Evolutionary conservation across 2,113 vertebrate species (phyloP), one percentile per base, ranked within the genome.

Genomic region (Casuarius casuarius): DNA sequence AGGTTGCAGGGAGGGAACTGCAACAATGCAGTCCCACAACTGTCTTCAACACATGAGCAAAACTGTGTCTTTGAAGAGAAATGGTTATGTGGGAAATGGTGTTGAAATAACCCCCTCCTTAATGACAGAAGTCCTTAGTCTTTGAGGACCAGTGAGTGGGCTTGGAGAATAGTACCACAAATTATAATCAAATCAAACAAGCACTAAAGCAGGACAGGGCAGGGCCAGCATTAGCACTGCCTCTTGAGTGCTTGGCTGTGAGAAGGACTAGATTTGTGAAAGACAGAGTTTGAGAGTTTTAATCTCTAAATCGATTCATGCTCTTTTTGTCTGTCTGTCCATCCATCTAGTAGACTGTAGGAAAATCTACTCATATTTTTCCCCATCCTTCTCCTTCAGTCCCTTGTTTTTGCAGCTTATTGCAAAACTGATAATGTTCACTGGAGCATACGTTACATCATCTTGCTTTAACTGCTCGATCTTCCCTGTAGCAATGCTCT

Each of bases 401-500:
- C 83, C 42, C 74, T 84, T 92, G 59, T 11, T 44, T 88, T 90
- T 73, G 67, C 68, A 84, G 51, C 56, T 84, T 87, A 58, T 80
- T 87, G 83, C 71, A 40, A 38, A 84, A 95, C 72, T 51, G 63
- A 52, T 92, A 44, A 65, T 68, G 58, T 84, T 92, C 61, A 33
- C 23, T 87, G 76, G 42, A 61, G 61, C 80, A 85, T 6, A 0
- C 15, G 7, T 65, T 71, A 1, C 70, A 68, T 93, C 61, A 28
- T 28, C 51, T 73, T 94, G 40, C 84, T 81, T 81, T 90, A 66
- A 51, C 73, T 84, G 72, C 63, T 79, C 6, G 33, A 25, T 70
- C 67, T 92, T 79, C 89, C 87, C 76, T 84, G 52, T 68, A 84
- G 94, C 94, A 78, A 40, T 63, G n/a, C 58, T 82, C 75, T 92